Evolutionary conservation across 2,113 vertebrate species (phyloP).

Genomic region (Brevimyrus niger): DNA sequence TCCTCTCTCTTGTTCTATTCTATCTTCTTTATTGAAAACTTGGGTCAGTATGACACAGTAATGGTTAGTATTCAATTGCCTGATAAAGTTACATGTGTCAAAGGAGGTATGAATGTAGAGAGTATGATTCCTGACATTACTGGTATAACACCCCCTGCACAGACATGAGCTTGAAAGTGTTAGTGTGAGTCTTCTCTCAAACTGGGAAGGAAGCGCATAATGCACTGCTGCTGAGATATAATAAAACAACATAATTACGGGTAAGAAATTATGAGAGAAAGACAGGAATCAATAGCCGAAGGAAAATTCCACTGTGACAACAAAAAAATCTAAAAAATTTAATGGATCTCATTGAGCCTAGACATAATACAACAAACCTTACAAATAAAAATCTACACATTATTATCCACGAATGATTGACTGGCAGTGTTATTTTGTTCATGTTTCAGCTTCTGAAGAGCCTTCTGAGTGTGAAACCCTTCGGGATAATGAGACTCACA

Average conservation of each 20-base stretch:
- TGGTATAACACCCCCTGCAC: neutral
- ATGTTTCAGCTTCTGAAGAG: neutral
- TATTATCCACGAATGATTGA: neutral
- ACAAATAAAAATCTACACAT: neutral
- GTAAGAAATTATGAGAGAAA: neutral
- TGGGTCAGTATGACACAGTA: neutral
- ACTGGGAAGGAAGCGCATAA: neutral
- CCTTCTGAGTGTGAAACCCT: neutral
- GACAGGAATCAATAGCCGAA: neutral
- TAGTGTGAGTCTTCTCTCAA: neutral
- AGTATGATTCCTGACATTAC: neutral
- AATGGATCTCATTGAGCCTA: neutral
- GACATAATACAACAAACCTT: neutral
- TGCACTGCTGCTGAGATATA: neutral
- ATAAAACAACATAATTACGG: neutral
- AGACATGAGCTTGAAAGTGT: neutral
- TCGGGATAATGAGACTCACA: neutral
- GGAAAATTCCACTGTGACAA: neutral
- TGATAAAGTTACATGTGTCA: neutral
- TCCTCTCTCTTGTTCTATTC: neutral
- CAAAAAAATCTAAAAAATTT: neutral
- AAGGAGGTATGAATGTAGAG: neutral
- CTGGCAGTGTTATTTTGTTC: neutral
- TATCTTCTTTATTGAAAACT: neutral
- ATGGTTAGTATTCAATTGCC: constrained; percentile 20